Percentiles rank a stretch among this genome's conserved stretches.
Conservation (phyloP, 2,797 vertebrate species). For the Danio jaintianensis region DNA sequence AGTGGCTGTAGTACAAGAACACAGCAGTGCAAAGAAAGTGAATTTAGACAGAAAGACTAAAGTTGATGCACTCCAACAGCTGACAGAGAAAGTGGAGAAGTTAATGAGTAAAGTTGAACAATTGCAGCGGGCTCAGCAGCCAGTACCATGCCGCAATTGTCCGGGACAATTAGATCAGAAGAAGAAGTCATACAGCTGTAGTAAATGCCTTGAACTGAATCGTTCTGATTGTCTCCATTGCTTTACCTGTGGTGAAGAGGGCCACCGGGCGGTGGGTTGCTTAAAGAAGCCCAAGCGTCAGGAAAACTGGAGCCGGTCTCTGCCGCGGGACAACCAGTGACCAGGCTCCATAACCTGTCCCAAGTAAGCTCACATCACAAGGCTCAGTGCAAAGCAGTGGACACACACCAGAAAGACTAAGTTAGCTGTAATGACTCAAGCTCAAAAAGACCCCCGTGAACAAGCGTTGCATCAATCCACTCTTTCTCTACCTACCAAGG, state of each 20-base stretch:
- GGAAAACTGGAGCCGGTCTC: constrained; percentile 54
- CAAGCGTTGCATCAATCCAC: not conserved
- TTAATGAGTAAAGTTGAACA: constrained; percentile 11
- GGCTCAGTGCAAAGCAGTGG: not conserved
- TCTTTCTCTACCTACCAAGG: not conserved
- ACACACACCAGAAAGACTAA: not conserved
- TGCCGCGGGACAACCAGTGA: constrained; percentile 53
- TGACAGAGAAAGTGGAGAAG: constrained; percentile 37
- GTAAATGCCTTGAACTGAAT: constrained; percentile 31
- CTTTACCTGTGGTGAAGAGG: constrained; percentile 53
- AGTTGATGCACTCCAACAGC: not conserved
- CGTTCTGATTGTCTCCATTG: constrained; percentile 34
- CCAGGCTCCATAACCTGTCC: constrained; percentile 19
- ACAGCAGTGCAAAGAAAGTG: not conserved
- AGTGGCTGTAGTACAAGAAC: not conserved
- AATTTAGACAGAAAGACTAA: not conserved
- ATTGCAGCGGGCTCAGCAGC: not conserved
- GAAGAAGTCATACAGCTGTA: constrained; percentile 37
- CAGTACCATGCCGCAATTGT: not conserved
- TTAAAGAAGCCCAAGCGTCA: not conserved
- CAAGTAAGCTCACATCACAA: constrained; percentile 2
- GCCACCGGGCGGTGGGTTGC: constrained; percentile 49
- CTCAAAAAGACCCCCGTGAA: not conserved
- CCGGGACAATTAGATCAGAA: not conserved
- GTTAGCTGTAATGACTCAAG: not conserved